phyloP scores from a whole-genome alignment of 1,140 invertebrate species.

The Ceratosolen solmsi region DNA sequence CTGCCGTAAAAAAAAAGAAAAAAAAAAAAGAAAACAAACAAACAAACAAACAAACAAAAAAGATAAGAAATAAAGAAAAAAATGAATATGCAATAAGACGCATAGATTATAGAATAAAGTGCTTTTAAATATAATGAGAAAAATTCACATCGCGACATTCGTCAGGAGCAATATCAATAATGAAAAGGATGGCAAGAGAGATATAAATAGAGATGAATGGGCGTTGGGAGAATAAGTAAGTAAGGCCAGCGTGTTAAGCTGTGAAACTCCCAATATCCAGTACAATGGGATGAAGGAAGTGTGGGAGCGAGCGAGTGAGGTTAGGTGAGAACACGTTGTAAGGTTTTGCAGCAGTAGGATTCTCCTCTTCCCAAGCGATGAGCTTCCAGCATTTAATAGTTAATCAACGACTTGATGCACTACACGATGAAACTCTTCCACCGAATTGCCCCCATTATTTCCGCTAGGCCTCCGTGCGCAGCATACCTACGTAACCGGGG shows the following conservation, averaged over 20 bases:
- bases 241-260: neutral
- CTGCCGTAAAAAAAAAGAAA: too few relatives aligned
- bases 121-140: too few relatives aligned
- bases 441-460: conserved; percentile 45
- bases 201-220: neutral
- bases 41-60: too few relatives aligned
- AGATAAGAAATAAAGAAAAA: too few relatives aligned
- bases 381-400: conserved; percentile 33
- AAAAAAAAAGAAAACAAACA: too few relatives aligned
- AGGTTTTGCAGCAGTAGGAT: too few relatives aligned
- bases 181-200: neutral
- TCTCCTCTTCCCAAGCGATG: neutral
- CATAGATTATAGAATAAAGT: too few relatives aligned
- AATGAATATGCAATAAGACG: too few relatives aligned
- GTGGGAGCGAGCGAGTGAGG: neutral
- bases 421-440: conserved; percentile 39
- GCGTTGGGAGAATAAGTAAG: neutral
- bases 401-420: conserved; percentile 44
- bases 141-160: too few relatives aligned
- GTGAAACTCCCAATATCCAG: neutral
- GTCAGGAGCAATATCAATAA: too few relatives aligned
- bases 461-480: conserved; percentile 4
- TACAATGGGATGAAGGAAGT: conserved; percentile 23
- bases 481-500: neutral
- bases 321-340: conserved; percentile 30